phyloP scores from a whole-genome alignment of 2,113 vertebrate species.

The Hypomesus transpacificus region DNA sequence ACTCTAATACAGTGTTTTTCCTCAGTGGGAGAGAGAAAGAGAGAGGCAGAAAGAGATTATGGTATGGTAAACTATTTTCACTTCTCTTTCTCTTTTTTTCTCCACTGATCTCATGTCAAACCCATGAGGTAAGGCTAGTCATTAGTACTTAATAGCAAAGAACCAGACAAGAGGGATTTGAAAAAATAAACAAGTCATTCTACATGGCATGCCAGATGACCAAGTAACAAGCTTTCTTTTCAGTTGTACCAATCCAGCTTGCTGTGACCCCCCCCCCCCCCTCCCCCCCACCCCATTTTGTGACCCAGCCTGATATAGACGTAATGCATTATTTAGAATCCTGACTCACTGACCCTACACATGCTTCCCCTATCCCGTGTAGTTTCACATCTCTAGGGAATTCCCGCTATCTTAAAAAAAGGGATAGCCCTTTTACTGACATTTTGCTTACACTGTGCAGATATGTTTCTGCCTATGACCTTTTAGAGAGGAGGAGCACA shows the following conservation, averaged over 20 bases:
- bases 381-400: too few species aligned
- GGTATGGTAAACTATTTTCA: neutral
- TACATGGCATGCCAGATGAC: neutral
- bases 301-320: too few species aligned
- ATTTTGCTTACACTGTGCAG: slow-evolving; percentile 1
- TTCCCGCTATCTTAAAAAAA: neutral
- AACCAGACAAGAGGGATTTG: slow-evolving; percentile 2
- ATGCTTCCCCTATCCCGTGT: too few species aligned
- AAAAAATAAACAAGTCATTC: slow-evolving; percentile 14
- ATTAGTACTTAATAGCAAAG: slow-evolving; percentile 3
- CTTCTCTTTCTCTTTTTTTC: neutral
- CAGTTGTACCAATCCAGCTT: too few species aligned
- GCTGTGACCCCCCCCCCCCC: too few species aligned
- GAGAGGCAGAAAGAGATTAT: neutral
- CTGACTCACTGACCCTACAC: too few species aligned
- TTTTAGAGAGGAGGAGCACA: neutral
- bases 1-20: slow-evolving; percentile 24
- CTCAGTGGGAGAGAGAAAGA: slow-evolving; percentile 24
- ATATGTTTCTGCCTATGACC: neutral
- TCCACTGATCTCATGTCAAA: slow-evolving; percentile 5
- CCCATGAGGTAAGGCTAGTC: slow-evolving; percentile 10
- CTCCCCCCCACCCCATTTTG: too few species aligned
- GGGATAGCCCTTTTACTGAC: neutral
- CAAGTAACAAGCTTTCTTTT: neutral
- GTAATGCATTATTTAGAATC: too few species aligned